These are phyloP conservation scores for Tachysurus vachellii DNA, from an alignment of 2,113 vertebrate genomes.

Conservation along the genomic window DNA sequence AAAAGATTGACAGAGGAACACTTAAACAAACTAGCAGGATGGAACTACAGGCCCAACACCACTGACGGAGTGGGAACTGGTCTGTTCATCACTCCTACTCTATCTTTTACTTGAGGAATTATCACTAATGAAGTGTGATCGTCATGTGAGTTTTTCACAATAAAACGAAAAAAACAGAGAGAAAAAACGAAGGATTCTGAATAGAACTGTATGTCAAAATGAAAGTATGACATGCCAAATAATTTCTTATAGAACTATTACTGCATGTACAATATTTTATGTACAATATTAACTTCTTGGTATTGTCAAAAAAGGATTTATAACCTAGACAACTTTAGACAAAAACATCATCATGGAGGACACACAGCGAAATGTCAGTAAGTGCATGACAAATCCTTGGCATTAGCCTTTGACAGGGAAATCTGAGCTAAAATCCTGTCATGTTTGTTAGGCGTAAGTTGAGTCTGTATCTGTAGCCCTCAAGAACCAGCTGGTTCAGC, in stretches of 20 bases:
- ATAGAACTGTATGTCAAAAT: neutral
- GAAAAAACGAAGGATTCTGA: neutral
- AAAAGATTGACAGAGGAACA: neutral
- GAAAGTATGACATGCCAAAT: neutral
- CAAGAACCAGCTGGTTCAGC: neutral
- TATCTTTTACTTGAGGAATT: neutral
- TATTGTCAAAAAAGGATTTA: neutral
- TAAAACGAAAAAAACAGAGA: too few species aligned
- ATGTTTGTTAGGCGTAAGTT: neutral
- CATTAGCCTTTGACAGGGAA: neutral
- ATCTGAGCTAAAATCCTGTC: neutral
- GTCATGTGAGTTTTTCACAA: neutral
- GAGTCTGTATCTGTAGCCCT: neutral
- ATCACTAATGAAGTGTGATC: neutral
- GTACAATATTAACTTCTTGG: neutral
- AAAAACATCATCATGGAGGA: neutral
- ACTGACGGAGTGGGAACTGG: too few species aligned
- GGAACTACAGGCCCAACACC: too few species aligned
- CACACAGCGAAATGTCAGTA: neutral
- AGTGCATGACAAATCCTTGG: neutral
- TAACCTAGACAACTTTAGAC: neutral
- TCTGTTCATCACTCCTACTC: neutral
- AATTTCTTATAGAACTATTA: neutral
- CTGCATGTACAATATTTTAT: neutral
- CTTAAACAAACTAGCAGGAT: neutral